Percentiles rank a stretch among this genome's conserved stretches.
These are phyloP conservation scores for Xestia ashworthii DNA, from an alignment of 2,888 invertebrate species.

Conservation along the genomic window DNA sequence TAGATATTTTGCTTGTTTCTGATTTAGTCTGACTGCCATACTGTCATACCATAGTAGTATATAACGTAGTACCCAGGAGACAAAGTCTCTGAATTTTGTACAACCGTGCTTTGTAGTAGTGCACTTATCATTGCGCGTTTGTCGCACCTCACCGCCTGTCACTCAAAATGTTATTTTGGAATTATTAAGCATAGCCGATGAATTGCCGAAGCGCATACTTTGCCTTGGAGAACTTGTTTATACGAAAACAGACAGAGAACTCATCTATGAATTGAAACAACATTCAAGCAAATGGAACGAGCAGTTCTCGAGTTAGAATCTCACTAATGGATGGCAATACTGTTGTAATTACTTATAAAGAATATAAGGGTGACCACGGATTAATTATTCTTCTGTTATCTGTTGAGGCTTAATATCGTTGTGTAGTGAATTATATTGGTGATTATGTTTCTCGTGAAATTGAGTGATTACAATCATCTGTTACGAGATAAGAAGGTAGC, in stretches of 20 bases:
- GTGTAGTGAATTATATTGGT: slow-evolving; percentile 17
- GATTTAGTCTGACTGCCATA: not conserved
- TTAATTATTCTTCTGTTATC: slow-evolving; percentile 15
- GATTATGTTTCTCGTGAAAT: slow-evolving; percentile 34
- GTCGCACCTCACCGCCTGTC: not conserved
- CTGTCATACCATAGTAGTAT: too few species aligned
- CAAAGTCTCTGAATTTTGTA: not conserved
- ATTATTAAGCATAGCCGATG: not conserved
- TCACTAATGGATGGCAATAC: not conserved
- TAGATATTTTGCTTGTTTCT: not conserved
- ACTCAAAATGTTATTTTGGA: not conserved
- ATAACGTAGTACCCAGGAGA: not conserved
- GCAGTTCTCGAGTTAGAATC: not conserved
- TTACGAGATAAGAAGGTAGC: slow-evolving; percentile 16
- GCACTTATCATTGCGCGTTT: not conserved
- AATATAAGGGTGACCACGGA: not conserved
- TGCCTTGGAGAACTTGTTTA: not conserved
- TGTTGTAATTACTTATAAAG: slow-evolving; percentile 1
- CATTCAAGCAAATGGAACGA: not conserved
- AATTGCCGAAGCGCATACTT: not conserved
- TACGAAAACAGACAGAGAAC: not conserved
- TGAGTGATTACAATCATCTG: slow-evolving; percentile 32
- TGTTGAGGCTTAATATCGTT: not conserved
- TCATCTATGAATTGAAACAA: not conserved
- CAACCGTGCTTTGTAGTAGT: not conserved